A percentile compares a stretch with the other conserved stretches of the same genome.
Evolutionary conservation across 2,888 invertebrate species (phyloP).

Genomic region (Microctonus hyperodae): DNA sequence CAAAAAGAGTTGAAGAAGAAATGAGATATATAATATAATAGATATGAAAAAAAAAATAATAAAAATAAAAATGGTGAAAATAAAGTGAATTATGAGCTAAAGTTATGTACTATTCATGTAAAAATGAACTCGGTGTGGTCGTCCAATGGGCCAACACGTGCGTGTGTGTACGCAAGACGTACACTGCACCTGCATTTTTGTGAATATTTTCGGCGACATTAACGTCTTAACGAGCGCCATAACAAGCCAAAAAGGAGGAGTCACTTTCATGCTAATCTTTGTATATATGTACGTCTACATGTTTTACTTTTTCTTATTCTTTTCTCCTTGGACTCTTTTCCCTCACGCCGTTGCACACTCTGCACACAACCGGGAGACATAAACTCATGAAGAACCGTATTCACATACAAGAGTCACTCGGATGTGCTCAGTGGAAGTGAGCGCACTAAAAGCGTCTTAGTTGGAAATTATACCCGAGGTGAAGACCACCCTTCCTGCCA

Average conservation of each 20-base stretch:
- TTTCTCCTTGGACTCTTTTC: constrained; percentile 23
- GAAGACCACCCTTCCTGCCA: constrained; percentile 35
- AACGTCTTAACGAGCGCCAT: constrained; percentile 59
- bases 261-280: constrained; percentile 8
- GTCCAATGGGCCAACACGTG: constrained; percentile 32
- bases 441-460: constrained; percentile 42
- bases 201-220: constrained; percentile 60
- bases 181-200: constrained; percentile 61
- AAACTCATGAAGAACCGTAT: constrained; percentile 35
- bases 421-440: constrained; percentile 17
- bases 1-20: too few relatives aligned
- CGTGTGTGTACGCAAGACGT: constrained; percentile 34
- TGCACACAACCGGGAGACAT: constrained; percentile 39
- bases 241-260: constrained; percentile 56
- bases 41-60: constrained; percentile 6
- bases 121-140: constrained; percentile 40
- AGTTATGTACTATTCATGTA: constrained; percentile 12
- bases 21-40: too few relatives aligned
- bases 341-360: constrained; percentile 35
- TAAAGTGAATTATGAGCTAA: constrained; percentile 27
- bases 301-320: constrained; percentile 21
- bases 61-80: constrained; percentile 18
- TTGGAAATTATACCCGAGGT: constrained; percentile 42
- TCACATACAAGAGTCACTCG: constrained; percentile 11
- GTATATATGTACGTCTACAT: constrained; percentile 8